Evolutionary conservation across 2,797 vertebrate species (phyloP).

Genomic region (Vipera latastei): DNA sequence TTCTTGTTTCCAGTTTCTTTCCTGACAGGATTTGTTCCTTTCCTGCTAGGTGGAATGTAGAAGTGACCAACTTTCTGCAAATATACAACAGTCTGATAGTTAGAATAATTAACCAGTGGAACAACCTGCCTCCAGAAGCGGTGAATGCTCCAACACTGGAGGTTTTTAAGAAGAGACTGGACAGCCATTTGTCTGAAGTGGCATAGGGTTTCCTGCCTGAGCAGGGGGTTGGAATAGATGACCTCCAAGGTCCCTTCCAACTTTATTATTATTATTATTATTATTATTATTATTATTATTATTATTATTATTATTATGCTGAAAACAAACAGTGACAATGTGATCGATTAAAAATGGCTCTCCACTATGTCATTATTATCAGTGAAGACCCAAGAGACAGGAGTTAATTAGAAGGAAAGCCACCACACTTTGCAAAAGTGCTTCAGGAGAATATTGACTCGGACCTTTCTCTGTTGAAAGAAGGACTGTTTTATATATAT

Average conservation of each 20-base stretch:
- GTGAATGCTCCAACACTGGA: too few species aligned
- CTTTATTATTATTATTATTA: too few species aligned
- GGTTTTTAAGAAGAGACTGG: too few species aligned
- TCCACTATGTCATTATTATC: background rate
- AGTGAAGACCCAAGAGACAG: background rate
- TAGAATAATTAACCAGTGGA: too few species aligned
- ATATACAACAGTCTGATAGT: background rate
- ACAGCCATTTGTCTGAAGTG: too few species aligned
- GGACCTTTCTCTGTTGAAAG: background rate
- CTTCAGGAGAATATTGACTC: background rate
- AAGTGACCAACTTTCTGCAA: conserved; percentile 29
- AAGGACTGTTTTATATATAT: background rate
- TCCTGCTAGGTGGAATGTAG: conserved; percentile 27
- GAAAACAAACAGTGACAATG: conserved; percentile 15
- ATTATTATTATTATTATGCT: background rate
- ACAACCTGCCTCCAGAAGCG: too few species aligned
- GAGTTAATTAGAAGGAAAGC: conserved; percentile 25
- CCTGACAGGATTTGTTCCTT: conserved; percentile 30
- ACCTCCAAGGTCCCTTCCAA: too few species aligned
- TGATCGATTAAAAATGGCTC: background rate
- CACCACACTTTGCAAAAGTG: background rate
- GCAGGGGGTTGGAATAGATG: too few species aligned
- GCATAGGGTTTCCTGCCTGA: too few species aligned
- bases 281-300: too few species aligned
- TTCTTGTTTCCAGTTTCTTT: background rate